Evolutionary conservation across 2,888 invertebrate species (phyloP), one percentile per base, ranked within the genome.

Genomic region (Apodemia zela): DNA sequence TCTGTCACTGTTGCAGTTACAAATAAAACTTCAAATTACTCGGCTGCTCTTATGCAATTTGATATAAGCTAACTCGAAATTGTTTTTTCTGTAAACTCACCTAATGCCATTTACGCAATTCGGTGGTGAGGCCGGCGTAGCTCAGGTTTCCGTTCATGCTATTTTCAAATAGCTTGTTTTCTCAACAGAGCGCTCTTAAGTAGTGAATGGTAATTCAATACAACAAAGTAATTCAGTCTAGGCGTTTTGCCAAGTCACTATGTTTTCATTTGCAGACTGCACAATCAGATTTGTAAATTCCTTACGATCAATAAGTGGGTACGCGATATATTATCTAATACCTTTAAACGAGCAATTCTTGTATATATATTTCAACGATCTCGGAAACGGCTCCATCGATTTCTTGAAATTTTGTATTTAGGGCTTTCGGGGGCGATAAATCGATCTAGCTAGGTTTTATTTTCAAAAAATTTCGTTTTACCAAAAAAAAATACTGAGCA

Each of bases 161-260:
- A 88, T 90, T 91, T 90, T 87, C 84, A 89, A 90, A 89, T 85
- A 84, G 85, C 84, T 80, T 91, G 89, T 91, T 90, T 89, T 90
- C 82, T 75, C 85, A 89, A 78, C 84, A 71, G 83, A 85, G 83
- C 84, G 85, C 87, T 77, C 86, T 89, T 89, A 89, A 85, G 85
- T 81, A 82, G 80, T 79, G 78, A 82, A 82, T 81, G 74, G 90
- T 82, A 89, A 90, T 77, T 75, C 72, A 76, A 90, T 76, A 82
- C 80, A 72, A 66, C 66, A 21, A 51, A 64, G 76, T 79, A 81
- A 85, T 82, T 85, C 75, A 72, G 80, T 72, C 77, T 78, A 84
- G 84, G 89, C 85, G 77, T 71, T 71, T 76, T 84, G 89, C 88
- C 89, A 89, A 85, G 21, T 62, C 42, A 38, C 38, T 47, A 17